Percentiles rank a stretch among this genome's conserved stretches.
Conservation (phyloP, 2,797 vertebrate species). For the Dendrocincla tyrannina region DNA sequence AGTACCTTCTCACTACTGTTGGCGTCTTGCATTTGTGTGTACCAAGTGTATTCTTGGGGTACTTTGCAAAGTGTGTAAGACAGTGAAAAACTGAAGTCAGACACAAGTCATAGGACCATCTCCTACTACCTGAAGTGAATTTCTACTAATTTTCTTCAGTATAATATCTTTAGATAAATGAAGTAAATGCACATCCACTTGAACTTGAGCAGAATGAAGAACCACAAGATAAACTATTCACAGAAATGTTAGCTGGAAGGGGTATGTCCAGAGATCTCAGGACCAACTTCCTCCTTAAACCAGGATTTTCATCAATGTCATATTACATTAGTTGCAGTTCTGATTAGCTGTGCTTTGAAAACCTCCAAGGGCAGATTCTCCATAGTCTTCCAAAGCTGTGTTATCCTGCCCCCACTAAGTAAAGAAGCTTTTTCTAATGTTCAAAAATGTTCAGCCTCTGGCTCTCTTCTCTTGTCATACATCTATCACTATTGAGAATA, state of each 20-base stretch:
- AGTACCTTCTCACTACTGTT: background rate
- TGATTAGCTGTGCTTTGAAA: background rate
- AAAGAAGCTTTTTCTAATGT: background rate
- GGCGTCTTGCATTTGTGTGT: background rate
- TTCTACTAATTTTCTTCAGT: background rate
- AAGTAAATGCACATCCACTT: background rate
- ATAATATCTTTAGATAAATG: background rate
- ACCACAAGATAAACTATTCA: background rate
- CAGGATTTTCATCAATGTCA: background rate
- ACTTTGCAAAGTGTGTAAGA: accelerated
- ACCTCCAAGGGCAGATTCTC: background rate
- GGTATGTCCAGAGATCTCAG: background rate
- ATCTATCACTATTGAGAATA: background rate
- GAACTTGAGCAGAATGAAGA: background rate
- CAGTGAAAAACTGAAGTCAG: background rate
- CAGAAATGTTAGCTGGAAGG: background rate
- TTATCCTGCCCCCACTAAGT: background rate
- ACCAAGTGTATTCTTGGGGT: background rate
- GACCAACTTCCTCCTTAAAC: background rate
- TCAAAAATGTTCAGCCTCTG: background rate
- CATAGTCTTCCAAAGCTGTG: background rate
- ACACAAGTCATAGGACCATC: background rate
- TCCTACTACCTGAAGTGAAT: background rate
- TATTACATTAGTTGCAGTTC: background rate
- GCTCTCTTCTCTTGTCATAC: background rate